Base-by-base conservation (phyloP, 2,797 vertebrate species). In the Catharus ustulatus region DNA sequence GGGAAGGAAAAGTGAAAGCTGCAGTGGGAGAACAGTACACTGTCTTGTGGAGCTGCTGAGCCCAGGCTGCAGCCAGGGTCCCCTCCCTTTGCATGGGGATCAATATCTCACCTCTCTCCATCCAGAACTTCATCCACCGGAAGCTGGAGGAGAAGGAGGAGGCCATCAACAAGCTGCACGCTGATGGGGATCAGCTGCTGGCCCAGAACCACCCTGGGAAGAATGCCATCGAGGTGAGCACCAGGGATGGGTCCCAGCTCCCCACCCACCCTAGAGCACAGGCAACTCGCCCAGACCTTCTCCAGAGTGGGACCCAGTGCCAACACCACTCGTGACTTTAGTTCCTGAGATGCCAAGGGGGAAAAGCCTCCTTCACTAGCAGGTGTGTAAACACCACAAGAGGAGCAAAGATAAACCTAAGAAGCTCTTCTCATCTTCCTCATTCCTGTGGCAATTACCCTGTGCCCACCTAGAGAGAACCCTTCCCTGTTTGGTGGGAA, bases 121-220 rank as follows among this genome's bases (percentile, higher is more conserved):
- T 21, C 36, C 73, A 95, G 91, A 95, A 99, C 95, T 99, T 99
- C 93, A 99, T 99, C 95, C 98, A 98, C 69, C 98, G 99, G 71
- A 99, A 99, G 96, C 98, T 99, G 94, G 99, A 99, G 97, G 97
- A 98, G 87, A 99, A 99, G 89, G 99, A 99, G 93, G 97, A 98
- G 36, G 98, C 98, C 62, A 78, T 99, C 96, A 99, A 98, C 90
- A 98, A 98, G 93, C 98, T 99, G 79, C 99, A 99, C 0, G 97
- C 98, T 0, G 99, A 99, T 9, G 99, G 99, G 21, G 99, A 99
- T 36, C 98, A 98, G 78, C 97, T 99, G 86, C 93, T 99, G 4
- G 77, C 96, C 1, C 81, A 98, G 2, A 97, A 98, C 10, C 99
- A 99, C 94, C 99, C 99, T 0, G 99, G 98, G 46, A 99, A 98